These are phyloP conservation scores for Cassiopea andromeda DNA, from an alignment of 30 jellyfish, hydroid and myxozoan species.

Conservation along the genomic window DNA sequence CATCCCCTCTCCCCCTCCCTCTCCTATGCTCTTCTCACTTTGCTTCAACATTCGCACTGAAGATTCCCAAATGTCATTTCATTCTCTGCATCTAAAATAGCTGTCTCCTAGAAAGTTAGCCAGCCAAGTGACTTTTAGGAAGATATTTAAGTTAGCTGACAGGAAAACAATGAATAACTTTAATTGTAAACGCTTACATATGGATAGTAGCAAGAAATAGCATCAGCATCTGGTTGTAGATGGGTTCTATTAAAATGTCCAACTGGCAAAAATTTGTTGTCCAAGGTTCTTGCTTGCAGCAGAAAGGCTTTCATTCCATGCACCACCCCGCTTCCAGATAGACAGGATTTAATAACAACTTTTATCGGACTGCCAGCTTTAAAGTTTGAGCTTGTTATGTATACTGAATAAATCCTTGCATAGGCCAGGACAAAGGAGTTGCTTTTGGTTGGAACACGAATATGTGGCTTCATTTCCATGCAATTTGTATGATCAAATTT, in stretches of 20 bases:
- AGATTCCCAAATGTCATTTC: too few species aligned
- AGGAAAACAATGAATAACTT: neutral
- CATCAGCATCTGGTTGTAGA: conserved; percentile 48
- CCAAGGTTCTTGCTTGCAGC: conserved; percentile 49
- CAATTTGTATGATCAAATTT: conserved; percentile 46
- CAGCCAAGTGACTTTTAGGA: too few species aligned
- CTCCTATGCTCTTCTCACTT: too few species aligned
- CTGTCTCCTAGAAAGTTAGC: too few species aligned
- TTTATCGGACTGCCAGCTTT: conserved; percentile 50
- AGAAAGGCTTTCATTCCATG: conserved; percentile 58
- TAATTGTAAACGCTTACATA: conserved; percentile 14
- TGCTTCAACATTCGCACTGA: too few species aligned
- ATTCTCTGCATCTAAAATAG: too few species aligned
- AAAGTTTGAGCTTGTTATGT: conserved; percentile 45
- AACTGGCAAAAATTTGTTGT: conserved; percentile 26
- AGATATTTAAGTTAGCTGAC: too few species aligned
- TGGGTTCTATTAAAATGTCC: conserved; percentile 36
- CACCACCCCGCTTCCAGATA: conserved; percentile 27
- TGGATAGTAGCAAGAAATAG: conserved; percentile 51
- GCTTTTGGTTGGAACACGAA: neutral
- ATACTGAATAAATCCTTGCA: conserved; percentile 39
- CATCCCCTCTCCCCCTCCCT: too few species aligned
- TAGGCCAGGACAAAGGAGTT: conserved; percentile 48
- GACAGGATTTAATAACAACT: conserved; percentile 35
- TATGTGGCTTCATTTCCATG: conserved; percentile 53